A percentile compares a stretch with the other conserved stretches of the same genome.
phyloP scores from a whole-genome alignment of 2,888 invertebrate genomes.

The Cataglyphis rosenhaueri region DNA sequence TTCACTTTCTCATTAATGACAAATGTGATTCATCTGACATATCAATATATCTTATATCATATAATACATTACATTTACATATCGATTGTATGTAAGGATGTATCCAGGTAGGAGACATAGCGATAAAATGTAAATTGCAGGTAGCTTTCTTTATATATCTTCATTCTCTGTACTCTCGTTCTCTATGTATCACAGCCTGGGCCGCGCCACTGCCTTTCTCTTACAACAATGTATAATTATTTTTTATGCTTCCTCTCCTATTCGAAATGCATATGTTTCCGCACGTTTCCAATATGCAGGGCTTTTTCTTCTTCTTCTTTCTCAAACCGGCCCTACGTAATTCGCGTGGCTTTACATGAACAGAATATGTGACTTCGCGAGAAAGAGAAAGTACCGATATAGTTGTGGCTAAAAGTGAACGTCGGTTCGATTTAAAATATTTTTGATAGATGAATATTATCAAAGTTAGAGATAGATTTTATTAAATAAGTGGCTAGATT shows the following conservation, averaged over 20 bases:
- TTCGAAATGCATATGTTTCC: not conserved
- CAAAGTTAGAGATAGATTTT: not conserved
- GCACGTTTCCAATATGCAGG: conserved; percentile 8
- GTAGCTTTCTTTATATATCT: conserved; percentile 81
- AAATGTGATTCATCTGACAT: conserved; percentile 67
- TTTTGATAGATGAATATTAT: not conserved
- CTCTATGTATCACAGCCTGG: conserved; percentile 86
- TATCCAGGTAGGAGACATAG: conserved; percentile 81
- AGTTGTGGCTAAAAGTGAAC: not conserved
- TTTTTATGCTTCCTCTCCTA: conserved; percentile 15
- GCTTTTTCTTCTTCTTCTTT: conserved; percentile 39
- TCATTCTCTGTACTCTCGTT: conserved; percentile 82
- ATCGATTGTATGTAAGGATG: conserved; percentile 81
- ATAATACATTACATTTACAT: conserved; percentile 81
- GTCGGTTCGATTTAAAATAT: not conserved
- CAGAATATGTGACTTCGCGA: not conserved
- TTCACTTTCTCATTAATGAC: conserved; percentile 20
- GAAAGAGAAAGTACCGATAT: not conserved
- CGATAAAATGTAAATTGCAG: conserved; percentile 78
- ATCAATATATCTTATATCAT: conserved; percentile 77
- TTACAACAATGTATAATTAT: conserved; percentile 63
- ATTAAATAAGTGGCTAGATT: not conserved
- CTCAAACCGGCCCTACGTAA: not conserved
- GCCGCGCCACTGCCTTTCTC: conserved; percentile 84
- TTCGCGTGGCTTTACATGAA: not conserved